These are phyloP conservation scores for Epinephelus fuscoguttatus DNA, from an alignment of 2,113 vertebrate genomes.

Conservation along the genomic window DNA sequence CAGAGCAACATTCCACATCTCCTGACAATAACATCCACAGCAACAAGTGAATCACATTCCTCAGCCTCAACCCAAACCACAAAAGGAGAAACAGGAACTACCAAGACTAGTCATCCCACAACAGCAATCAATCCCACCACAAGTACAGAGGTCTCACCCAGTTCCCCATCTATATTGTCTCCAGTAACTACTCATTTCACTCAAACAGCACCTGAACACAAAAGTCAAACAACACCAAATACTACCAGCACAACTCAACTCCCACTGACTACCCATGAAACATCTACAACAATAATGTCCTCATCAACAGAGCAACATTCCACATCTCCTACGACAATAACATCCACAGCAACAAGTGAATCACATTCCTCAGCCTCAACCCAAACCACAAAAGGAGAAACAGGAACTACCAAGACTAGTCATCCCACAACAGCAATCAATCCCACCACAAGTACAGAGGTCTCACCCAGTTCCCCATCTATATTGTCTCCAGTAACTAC, in stretches of 20 bases:
- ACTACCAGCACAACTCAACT: neutral
- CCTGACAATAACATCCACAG: accelerated
- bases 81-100: neutral
- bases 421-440: neutral
- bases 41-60: too few relatives aligned
- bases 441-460: neutral
- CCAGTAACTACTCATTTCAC: too few relatives aligned
- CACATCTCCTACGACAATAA: too few relatives aligned
- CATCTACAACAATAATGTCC: neutral
- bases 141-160: neutral
- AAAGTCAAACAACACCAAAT: neutral
- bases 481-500: neutral
- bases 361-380: too few relatives aligned
- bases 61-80: neutral
- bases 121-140: too few relatives aligned
- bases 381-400: too few relatives aligned
- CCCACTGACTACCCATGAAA: accelerated
- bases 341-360: too few relatives aligned
- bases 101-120: neutral
- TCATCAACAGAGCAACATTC: too few relatives aligned
- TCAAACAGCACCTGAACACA: too few relatives aligned
- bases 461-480: neutral
- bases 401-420: too few relatives aligned
- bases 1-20: neutral
- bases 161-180: neutral